These are phyloP conservation scores for Coregonus suidteri DNA, from an alignment of 2,797 vertebrate species.

Conservation along the genomic window DNA sequence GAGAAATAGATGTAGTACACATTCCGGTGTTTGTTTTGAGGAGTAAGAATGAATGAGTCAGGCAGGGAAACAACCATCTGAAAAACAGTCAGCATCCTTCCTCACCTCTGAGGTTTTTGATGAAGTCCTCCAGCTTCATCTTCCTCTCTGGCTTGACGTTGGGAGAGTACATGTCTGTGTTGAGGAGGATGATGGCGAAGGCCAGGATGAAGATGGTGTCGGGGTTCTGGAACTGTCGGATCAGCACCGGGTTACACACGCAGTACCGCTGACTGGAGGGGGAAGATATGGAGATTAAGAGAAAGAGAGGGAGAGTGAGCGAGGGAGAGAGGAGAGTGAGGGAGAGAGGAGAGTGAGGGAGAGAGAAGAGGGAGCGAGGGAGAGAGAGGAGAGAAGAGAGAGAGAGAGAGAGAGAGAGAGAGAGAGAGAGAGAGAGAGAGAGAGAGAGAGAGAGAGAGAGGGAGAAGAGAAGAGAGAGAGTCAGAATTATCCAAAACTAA, in stretches of 20 bases:
- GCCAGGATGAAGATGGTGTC: conserved; percentile 99
- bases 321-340: conserved; percentile 8
- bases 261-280: conserved; percentile 89
- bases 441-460: too few relatives aligned
- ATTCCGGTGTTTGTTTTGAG: not conserved
- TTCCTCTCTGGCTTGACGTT: conserved; percentile 97
- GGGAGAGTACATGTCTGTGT: conserved; percentile 99
- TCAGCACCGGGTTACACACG: conserved; percentile 92
- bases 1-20: not conserved
- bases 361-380: not conserved
- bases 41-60: not conserved
- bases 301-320: not conserved
- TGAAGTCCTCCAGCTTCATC: conserved; percentile 98
- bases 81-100: not conserved
- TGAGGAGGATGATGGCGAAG: conserved; percentile 97
- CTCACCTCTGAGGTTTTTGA: conserved; percentile 94
- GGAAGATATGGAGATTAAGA: conserved; percentile 10
- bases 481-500: too few relatives aligned
- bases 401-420: too few relatives aligned
- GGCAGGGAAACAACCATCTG: too few relatives aligned
- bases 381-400: not conserved
- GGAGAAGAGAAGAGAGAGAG: too few relatives aligned
- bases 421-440: too few relatives aligned
- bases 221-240: conserved; percentile 94
- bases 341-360: not conserved